phyloP scores from a whole-genome alignment of 2,888 invertebrate genomes.

The Yponomeuta malinellus region DNA sequence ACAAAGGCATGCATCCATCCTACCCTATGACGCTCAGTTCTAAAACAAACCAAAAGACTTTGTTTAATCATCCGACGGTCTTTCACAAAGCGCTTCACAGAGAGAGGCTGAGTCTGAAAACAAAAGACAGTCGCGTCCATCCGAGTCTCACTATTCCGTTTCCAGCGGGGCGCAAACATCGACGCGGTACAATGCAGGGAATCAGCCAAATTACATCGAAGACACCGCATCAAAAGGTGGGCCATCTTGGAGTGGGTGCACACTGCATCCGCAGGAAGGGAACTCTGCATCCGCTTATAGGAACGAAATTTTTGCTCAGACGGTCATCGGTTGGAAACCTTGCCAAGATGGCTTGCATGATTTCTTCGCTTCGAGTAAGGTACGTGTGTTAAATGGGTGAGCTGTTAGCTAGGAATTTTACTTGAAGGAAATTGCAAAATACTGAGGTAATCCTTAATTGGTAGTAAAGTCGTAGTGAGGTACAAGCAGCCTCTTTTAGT shows the following conservation, averaged over 20 bases:
- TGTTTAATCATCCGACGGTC: not conserved
- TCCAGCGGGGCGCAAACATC: slow-evolving; percentile 20
- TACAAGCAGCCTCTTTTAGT: no score
- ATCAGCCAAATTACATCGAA: slow-evolving; percentile 22
- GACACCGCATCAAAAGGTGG: slow-evolving; percentile 39
- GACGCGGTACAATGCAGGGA: slow-evolving; percentile 25
- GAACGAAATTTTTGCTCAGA: no score
- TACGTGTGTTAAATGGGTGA: no score
- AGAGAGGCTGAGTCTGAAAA: not conserved
- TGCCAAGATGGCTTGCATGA: no score
- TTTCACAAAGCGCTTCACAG: not conserved
- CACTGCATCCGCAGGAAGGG: not conserved
- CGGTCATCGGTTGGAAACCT: no score
- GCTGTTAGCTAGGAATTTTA: no score
- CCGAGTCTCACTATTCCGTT: not conserved
- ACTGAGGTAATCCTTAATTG: no score
- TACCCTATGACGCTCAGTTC: not conserved
- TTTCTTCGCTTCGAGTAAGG: no score
- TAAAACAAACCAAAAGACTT: not conserved
- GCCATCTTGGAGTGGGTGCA: slow-evolving; percentile 20
- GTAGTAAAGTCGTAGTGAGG: no score
- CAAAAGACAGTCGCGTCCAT: not conserved
- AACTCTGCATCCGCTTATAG: no score
- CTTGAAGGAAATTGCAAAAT: no score
- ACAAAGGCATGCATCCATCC: not conserved